A percentile compares a stretch with the other conserved stretches of the same genome.
Conservation (phyloP, 2,113 vertebrate species). For the Lonchura striata region DNA sequence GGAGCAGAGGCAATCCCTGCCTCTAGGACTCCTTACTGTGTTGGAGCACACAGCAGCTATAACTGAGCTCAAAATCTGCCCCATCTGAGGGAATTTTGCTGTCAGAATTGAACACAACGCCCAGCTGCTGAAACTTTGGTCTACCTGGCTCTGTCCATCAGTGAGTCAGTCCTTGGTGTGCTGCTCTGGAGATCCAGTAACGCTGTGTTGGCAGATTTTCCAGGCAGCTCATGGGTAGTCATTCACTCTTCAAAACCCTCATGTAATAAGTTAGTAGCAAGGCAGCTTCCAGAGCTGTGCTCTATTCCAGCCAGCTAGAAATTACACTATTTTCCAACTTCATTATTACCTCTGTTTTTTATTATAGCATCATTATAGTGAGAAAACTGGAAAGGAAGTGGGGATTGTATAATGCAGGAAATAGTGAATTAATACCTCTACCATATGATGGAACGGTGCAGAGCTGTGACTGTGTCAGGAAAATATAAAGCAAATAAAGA, state of each 20-base stretch:
- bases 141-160: neutral
- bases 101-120: neutral
- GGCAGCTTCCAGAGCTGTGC: neutral
- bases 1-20: neutral
- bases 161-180: neutral
- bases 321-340: slow-evolving; percentile 43
- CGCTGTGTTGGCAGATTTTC: neutral
- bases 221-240: neutral
- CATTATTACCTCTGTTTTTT: slow-evolving; percentile 61
- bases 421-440: slow-evolving; percentile 57
- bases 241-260: neutral
- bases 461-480: slow-evolving; percentile 23
- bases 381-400: slow-evolving; percentile 62
- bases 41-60: neutral
- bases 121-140: neutral
- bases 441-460: neutral
- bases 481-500: neutral
- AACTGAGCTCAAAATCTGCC: neutral
- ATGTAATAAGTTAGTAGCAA: neutral
- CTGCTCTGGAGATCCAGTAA: neutral
- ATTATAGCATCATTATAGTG: slow-evolving; percentile 56
- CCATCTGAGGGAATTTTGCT: neutral
- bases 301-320: slow-evolving; percentile 42
- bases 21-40: neutral
- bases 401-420: slow-evolving; percentile 61